Evolutionary conservation across 2,888 invertebrate species (phyloP), one percentile per base, ranked within the genome.

Genomic region (Odontothrips loti): DNA sequence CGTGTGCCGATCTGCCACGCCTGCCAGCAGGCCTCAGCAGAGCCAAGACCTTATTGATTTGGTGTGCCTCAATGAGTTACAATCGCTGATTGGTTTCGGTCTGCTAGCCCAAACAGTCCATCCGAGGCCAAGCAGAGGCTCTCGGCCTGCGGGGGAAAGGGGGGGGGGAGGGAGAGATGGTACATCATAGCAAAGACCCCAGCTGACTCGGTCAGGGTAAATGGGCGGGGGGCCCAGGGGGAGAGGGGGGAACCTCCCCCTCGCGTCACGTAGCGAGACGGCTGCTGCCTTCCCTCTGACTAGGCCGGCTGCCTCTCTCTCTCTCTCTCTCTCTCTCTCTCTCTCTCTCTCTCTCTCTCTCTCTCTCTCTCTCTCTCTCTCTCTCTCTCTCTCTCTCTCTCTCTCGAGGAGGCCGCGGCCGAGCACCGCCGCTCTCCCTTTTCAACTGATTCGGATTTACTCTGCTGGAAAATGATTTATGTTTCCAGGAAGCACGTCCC

Each of bases 211-310:
- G n/a, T n/a, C n/a, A n/a, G n/a, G n/a, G n/a, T n/a, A n/a, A n/a
- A n/a, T n/a, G n/a, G n/a, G n/a, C n/a, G n/a, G n/a, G n/a, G n/a
- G n/a, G n/a, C n/a, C n/a, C n/a, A n/a, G n/a, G n/a, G n/a, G n/a
- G n/a, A n/a, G n/a, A n/a, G n/a, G n/a, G n/a, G n/a, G n/a, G n/a
- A n/a, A n/a, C n/a, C n/a, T n/a, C n/a, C n/a, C n/a, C n/a, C n/a
- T n/a, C n/a, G n/a, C n/a, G n/a, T n/a, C n/a, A n/a, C n/a, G n/a
- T n/a, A n/a, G n/a, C n/a, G n/a, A n/a, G n/a, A n/a, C n/a, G n/a
- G 82, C 82, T 80, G 81, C n/a, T n/a, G 79, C 82, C 63, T 80
- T 81, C 82, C 79, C 81, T 80, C 82, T 78, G 79, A 82, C 82
- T 81, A 43, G 6, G 34, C 34, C 34, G 6, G 6, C 82, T 79